Conservation (phyloP, 2,113 vertebrate species). For the Pontoporia blainvillei region DNA sequence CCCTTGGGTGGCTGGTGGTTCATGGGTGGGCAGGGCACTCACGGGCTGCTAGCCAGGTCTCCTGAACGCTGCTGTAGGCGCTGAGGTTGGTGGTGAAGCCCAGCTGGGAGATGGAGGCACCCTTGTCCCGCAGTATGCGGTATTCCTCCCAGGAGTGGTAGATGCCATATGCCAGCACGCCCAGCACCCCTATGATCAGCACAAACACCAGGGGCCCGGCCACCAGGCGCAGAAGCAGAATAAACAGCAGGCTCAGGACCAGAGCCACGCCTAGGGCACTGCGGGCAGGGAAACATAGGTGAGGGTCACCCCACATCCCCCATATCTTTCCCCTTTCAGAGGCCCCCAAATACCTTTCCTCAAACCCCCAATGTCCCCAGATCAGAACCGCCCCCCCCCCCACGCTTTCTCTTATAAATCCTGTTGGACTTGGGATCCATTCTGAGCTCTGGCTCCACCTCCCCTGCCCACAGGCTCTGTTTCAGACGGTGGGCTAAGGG, state of each 20-base stretch:
- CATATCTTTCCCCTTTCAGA: neutral
- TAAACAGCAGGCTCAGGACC: constrained; percentile 88
- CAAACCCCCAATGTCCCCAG: fast-evolving
- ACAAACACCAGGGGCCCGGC: constrained; percentile 88
- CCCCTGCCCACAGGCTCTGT: neutral
- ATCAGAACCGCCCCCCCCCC: neutral
- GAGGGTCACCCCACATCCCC: neutral
- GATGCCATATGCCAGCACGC: constrained; percentile 87
- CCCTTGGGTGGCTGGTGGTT: neutral
- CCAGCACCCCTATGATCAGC: constrained; percentile 87
- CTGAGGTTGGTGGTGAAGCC: constrained; percentile 87
- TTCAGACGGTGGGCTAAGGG: neutral
- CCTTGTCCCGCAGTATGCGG: constrained; percentile 57
- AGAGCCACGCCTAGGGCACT: constrained; percentile 88
- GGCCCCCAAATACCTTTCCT: neutral
- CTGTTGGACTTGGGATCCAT: neutral
- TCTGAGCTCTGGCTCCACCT: neutral
- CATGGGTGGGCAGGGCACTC: constrained; percentile 56
- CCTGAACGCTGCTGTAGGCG: constrained; percentile 85
- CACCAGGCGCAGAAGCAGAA: constrained; percentile 87
- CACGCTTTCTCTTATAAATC: neutral
- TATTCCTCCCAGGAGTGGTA: constrained; percentile 92
- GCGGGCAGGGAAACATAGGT: neutral
- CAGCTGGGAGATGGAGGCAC: constrained; percentile 76
- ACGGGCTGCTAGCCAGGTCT: constrained; percentile 92